Percentiles rank a stretch among this genome's conserved stretches.
Conservation (phyloP, 2,888 invertebrate genomes). For the Drosophila koepferae region DNA sequence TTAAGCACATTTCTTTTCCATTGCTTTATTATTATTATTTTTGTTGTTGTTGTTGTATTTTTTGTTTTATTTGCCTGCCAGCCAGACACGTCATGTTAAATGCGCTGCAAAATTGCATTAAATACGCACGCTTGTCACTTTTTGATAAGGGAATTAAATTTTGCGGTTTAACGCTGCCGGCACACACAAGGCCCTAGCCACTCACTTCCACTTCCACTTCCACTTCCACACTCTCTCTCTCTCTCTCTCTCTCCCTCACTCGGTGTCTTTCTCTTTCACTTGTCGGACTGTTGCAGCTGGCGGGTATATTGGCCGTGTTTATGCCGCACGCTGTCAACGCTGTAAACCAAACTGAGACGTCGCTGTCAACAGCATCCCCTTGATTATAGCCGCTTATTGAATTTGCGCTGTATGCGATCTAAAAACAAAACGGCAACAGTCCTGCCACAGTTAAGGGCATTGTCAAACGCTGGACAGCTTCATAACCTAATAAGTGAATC, state of each 20-base stretch:
- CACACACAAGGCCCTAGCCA: conserved; percentile 40
- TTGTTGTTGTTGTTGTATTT: not conserved
- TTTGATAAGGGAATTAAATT: conserved; percentile 85
- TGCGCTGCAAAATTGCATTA: conserved; percentile 85
- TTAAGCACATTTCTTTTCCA: not conserved
- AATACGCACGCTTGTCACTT: conserved; percentile 85
- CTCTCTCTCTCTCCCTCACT: not conserved
- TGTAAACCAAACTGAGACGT: conserved; percentile 67
- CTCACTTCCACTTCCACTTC: not conserved
- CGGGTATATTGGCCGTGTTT: conserved; percentile 62
- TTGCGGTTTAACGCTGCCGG: conserved; percentile 82
- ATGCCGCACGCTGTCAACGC: conserved; percentile 74
- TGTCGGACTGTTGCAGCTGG: conserved; percentile 18
- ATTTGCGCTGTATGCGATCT: conserved; percentile 51
- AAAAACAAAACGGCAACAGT: conserved; percentile 37
- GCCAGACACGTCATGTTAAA: conserved; percentile 79
- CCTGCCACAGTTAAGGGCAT: conserved; percentile 4
- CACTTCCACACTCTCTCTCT: not conserved
- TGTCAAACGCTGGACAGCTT: conserved; percentile 9
- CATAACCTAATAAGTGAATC: conserved; percentile 21
- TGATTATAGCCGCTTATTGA: conserved; percentile 55
- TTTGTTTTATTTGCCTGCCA: conserved; percentile 2
- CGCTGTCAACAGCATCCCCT: conserved; percentile 52
- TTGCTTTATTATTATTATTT: not conserved
- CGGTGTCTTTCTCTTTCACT: not conserved